These are phyloP conservation scores for Tenthredo livida DNA, from an alignment of 2,888 invertebrate species.

Conservation along the genomic window DNA sequence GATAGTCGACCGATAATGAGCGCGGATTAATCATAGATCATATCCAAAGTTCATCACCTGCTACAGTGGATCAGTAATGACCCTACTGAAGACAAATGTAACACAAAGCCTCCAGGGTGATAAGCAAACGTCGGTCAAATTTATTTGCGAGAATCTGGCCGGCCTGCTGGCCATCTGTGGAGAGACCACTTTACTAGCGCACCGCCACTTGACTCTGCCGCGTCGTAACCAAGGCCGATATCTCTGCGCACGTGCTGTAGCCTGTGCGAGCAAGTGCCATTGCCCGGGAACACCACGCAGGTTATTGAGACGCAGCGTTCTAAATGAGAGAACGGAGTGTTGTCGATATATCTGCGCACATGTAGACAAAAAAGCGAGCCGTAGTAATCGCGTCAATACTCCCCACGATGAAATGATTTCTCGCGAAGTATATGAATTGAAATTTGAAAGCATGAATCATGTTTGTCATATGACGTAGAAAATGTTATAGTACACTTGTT, in stretches of 20 bases:
- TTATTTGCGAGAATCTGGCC: constrained; percentile 56
- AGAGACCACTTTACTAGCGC: background rate
- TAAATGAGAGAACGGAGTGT: background rate
- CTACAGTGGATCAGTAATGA: constrained; percentile 74
- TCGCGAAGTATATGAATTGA: background rate
- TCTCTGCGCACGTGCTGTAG: constrained; percentile 16
- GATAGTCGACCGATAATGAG: constrained; percentile 69
- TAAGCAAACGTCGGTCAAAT: constrained; percentile 7
- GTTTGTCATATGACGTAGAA: background rate
- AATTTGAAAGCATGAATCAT: background rate
- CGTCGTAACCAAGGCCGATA: constrained; percentile 25
- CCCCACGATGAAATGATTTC: background rate
- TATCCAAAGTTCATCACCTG: constrained; percentile 72
- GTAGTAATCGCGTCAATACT: background rate
- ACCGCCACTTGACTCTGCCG: background rate
- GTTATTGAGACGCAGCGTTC: background rate
- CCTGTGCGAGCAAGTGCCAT: background rate
- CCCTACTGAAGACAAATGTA: constrained; percentile 72
- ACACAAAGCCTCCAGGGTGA: background rate
- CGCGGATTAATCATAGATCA: constrained; percentile 73
- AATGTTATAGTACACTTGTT: background rate
- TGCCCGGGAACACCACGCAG: background rate
- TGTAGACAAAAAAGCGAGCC: background rate
- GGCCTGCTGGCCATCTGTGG: constrained; percentile 53
- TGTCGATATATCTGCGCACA: background rate